These are phyloP conservation scores for Rhopalosiphum nymphaeae DNA, from an alignment of 2,888 invertebrate genomes.

Conservation along the genomic window DNA sequence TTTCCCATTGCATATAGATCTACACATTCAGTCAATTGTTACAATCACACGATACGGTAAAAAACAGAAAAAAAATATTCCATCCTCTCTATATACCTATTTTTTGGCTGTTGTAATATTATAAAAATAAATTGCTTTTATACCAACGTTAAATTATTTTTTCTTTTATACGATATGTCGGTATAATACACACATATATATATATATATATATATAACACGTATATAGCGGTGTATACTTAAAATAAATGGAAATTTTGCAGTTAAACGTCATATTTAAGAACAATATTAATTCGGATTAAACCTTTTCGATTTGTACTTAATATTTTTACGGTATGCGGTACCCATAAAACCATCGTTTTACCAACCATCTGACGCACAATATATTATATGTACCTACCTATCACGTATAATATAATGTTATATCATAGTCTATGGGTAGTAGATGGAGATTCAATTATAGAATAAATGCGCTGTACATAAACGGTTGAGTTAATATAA, in stretches of 20 bases:
- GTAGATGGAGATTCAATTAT: background rate
- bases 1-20: slow-evolving; percentile 22
- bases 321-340: background rate
- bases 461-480: background rate
- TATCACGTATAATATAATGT: background rate
- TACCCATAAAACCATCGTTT: background rate
- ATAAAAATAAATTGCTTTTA: slow-evolving; percentile 51
- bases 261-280: slow-evolving; percentile 28
- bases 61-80: slow-evolving; percentile 29
- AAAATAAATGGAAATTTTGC: slow-evolving; percentile 53
- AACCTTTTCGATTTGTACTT: slow-evolving; percentile 42
- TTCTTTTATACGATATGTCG: background rate
- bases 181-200: background rate
- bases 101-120: background rate
- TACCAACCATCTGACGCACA: background rate
- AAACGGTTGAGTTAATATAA: slow-evolving; percentile 16
- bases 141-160: slow-evolving; percentile 34
- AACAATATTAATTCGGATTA: slow-evolving; percentile 46
- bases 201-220: background rate
- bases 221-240: slow-evolving; percentile 18
- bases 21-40: background rate
- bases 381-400: background rate
- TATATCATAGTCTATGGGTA: background rate
- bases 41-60: slow-evolving; percentile 33
- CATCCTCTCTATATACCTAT: background rate